These are phyloP conservation scores for Baryphthengus martii DNA, from an alignment of 2,113 vertebrate genomes.

Conservation along the genomic window DNA sequence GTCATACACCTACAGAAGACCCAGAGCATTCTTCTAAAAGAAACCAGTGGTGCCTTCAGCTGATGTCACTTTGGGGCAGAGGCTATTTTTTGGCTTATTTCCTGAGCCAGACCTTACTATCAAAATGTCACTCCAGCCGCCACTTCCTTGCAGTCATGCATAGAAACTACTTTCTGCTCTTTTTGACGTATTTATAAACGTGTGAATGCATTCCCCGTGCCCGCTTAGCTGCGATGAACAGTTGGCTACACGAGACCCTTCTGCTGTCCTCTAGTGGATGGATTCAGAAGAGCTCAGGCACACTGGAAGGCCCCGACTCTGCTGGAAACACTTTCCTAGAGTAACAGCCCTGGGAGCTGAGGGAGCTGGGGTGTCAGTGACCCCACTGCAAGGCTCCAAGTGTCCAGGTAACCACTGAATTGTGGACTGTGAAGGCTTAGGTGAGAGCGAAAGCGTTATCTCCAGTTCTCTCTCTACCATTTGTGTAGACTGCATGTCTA, in stretches of 20 bases:
- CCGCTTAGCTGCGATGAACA: accelerated
- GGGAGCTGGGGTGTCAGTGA: accelerated
- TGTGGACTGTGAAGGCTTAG: accelerated
- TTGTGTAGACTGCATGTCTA: accelerated
- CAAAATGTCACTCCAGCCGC: not conserved
- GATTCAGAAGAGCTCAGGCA: not conserved
- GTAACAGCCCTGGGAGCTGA: not conserved
- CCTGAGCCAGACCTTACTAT: not conserved
- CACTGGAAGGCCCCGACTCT: accelerated
- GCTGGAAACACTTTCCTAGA: accelerated
- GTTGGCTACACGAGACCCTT: accelerated
- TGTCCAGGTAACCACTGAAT: not conserved
- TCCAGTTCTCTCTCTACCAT: not conserved
- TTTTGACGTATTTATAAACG: accelerated
- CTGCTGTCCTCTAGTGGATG: not conserved
- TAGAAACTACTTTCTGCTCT: accelerated
- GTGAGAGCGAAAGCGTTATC: accelerated
- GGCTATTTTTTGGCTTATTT: not conserved
- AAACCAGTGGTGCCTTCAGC: not conserved
- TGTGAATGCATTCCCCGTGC: accelerated
- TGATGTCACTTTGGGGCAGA: not conserved
- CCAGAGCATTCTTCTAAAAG: not conserved
- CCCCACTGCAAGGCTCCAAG: not conserved
- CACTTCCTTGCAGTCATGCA: not conserved
- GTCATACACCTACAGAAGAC: not conserved